Conservation (phyloP, 2,888 invertebrate genomes). For the Venusia cambrica region DNA sequence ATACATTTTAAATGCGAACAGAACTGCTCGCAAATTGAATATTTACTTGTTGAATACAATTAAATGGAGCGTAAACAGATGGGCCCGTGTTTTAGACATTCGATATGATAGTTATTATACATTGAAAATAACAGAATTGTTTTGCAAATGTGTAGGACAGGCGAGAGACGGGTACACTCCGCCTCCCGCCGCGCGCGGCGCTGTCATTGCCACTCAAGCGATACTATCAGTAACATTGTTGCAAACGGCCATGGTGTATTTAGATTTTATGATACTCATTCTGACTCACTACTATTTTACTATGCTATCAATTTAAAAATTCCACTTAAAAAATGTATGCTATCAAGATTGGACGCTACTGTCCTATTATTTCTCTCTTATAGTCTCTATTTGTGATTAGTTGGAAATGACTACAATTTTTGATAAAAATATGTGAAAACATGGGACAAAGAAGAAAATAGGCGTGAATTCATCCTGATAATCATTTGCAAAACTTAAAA, state of each 20-base stretch:
- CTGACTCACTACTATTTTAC: too few species aligned
- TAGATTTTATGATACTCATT: too few species aligned
- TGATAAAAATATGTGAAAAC: too few species aligned
- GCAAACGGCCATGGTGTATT: too few species aligned
- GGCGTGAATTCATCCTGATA: too few species aligned
- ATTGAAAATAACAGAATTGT: constrained; percentile 67
- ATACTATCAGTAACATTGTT: constrained; percentile 44
- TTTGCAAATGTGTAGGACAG: constrained; percentile 40
- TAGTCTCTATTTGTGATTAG: too few species aligned
- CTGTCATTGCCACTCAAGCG: constrained; percentile 65
- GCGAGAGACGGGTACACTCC: constrained; percentile 57
- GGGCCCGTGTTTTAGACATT: constrained; percentile 58
- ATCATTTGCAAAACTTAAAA: too few species aligned
- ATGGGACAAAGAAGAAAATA: too few species aligned
- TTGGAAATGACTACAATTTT: too few species aligned
- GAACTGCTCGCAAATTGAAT: constrained; percentile 5
- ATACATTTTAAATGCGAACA: not conserved
- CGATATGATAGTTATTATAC: constrained; percentile 64
- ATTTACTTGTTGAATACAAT: constrained; percentile 27
- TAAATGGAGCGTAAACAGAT: constrained; percentile 45
- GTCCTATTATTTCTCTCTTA: too few species aligned
- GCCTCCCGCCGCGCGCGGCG: constrained; percentile 57
- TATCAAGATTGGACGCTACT: too few species aligned
- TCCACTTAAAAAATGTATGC: constrained; percentile 5
- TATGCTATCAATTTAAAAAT: too few species aligned